These are phyloP conservation scores for Acrocephalus arundinaceus DNA, from an alignment of 2,113 vertebrate species.

Conservation along the genomic window DNA sequence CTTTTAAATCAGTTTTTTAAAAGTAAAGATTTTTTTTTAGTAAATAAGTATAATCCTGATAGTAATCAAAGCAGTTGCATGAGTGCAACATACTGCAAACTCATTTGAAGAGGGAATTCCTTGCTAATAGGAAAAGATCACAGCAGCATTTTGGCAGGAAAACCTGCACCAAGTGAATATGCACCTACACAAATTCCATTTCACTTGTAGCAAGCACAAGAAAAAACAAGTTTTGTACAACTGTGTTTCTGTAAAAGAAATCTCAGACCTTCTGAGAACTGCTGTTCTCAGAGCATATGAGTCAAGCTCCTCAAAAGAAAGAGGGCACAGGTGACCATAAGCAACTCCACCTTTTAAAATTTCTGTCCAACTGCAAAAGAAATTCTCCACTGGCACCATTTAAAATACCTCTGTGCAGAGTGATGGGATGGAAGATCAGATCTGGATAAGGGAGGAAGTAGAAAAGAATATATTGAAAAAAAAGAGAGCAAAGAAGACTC, in stretches of 20 bases:
- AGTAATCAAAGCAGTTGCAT: background rate
- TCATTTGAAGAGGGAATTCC: background rate
- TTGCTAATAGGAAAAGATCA: background rate
- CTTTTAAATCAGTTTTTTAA: background rate
- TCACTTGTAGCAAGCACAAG: background rate
- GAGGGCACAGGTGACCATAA: background rate
- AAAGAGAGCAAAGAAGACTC: background rate
- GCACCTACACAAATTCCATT: background rate
- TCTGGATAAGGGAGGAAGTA: background rate
- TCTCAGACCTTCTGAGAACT: background rate
- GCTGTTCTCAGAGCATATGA: background rate
- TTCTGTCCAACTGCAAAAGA: background rate
- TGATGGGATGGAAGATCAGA: background rate
- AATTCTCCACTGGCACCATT: background rate
- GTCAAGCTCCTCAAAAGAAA: background rate
- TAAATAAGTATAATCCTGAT: background rate
- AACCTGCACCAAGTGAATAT: background rate
- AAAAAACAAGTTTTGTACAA: background rate
- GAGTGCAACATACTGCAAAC: background rate
- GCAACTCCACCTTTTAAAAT: background rate
- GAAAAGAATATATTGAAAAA: background rate
- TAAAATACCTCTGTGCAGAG: background rate
- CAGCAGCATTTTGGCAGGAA: background rate
- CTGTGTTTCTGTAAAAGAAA: background rate
- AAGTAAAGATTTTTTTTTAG: background rate